Base-by-base conservation (phyloP, 92 coral and sea anemone species). In the Zoanthus sociatus region DNA sequence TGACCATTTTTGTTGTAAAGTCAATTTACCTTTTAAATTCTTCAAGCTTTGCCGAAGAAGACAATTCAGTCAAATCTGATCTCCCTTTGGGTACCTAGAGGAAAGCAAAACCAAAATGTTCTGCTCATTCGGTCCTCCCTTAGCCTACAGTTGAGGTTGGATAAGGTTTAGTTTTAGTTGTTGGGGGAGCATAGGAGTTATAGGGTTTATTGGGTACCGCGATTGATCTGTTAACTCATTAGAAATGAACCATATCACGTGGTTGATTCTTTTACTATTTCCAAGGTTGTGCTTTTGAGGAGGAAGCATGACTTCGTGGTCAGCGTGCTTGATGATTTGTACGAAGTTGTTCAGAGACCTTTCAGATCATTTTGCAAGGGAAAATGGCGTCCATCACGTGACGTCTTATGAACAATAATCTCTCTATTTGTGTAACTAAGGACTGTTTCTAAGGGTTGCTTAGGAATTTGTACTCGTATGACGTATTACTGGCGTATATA, bases 51-150 rank as follows among this genome's bases (percentile, higher is more conserved):
- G 72, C 87, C n/a, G 89, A 85, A 68, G 98, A 79, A 9, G 90
- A 86, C 56, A 94, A 69, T 69, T 94, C 98, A 18, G 95, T 92
- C 45, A 94, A 78, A 51, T 91, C 98, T 31, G 84, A 58, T 10
- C 92, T 89, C 42, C 92, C 92, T 78, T 94, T 94, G 0, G 95
- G 89, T 8, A 94, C 98, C 98, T 96, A 16, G 44, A 26, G 6
- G 11, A 15, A 30, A 12, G 60, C 9, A 13, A 44, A 8, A 42
- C 53, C 53, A 48, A 5, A 48, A 48, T 9, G 6, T 48, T 48
- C 9, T 48, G 53, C 53, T 48, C 53, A 9, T 9, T 48, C 53
- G 9, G 53, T 48, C 9, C 53, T 9, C 9, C 53, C 5, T 48
- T 48, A 9, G 6, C 0, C 53, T 26, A 26, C 26, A 26, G 26